These are phyloP conservation scores for Argyrosomus japonicus DNA, from an alignment of 2,113 vertebrate species.

Conservation along the genomic window DNA sequence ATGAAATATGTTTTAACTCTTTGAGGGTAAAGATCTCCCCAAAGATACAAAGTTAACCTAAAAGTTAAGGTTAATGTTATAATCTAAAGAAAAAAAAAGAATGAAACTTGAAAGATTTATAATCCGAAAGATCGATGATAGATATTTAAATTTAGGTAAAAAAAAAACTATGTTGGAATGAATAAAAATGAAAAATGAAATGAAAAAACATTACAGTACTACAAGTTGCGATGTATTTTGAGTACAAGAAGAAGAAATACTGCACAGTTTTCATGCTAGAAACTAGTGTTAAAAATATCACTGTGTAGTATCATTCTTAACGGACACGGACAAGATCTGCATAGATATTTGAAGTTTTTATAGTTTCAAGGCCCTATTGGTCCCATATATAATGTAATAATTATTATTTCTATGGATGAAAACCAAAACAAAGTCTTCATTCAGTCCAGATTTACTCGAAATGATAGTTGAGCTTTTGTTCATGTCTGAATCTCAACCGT, in stretches of 20 bases:
- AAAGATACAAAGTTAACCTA: not conserved
- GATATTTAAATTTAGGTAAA: conserved; percentile 29
- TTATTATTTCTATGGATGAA: not conserved
- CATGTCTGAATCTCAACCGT: not conserved
- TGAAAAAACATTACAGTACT: not conserved
- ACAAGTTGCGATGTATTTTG: conserved; percentile 17
- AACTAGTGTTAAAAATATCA: not conserved
- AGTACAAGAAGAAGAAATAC: not conserved
- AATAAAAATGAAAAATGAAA: too few relatives aligned
- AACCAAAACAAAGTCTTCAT: not conserved
- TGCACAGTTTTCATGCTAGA: not conserved
- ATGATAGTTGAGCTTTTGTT: not conserved
- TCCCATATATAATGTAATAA: not conserved
- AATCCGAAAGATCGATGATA: not conserved
- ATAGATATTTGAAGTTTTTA: not conserved
- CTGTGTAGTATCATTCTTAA: not conserved
- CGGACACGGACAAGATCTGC: conserved; percentile 6
- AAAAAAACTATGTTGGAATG: conserved; percentile 32
- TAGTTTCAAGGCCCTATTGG: conserved; percentile 2
- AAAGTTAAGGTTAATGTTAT: conserved; percentile 7
- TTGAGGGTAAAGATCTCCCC: not conserved
- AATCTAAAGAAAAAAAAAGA: not conserved
- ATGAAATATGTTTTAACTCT: not conserved
- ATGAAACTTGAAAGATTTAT: not conserved
- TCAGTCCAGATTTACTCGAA: conserved; percentile 1